Evolutionary conservation across 2,113 vertebrate genomes (phyloP).

Genomic region (Alligator sinensis): DNA sequence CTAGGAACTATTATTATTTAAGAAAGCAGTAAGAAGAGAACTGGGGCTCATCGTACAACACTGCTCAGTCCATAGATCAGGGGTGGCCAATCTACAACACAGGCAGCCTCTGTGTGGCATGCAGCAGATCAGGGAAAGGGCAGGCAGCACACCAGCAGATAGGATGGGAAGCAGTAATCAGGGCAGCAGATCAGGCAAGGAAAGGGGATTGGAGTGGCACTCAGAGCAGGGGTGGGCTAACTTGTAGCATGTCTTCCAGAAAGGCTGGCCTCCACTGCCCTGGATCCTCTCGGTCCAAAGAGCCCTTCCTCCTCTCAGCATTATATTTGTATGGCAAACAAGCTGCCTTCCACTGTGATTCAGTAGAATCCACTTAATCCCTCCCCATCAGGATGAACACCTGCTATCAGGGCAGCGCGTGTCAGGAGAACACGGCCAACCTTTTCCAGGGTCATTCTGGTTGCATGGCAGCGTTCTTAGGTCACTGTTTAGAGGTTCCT

Average conservation of each 20-base stretch:
- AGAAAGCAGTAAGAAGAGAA: neutral
- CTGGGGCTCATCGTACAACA: neutral
- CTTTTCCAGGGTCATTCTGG: accelerated
- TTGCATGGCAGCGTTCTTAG: slow-evolving; percentile 17
- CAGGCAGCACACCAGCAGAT: too few relatives aligned
- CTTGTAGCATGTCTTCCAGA: too few relatives aligned
- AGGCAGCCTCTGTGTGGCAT: too few relatives aligned
- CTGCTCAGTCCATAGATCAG: neutral
- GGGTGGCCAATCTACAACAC: too few relatives aligned
- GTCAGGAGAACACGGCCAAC: accelerated
- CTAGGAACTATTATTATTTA: neutral
- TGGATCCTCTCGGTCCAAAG: neutral
- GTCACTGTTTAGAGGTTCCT: slow-evolving; percentile 54
- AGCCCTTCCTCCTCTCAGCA: neutral
- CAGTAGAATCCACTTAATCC: neutral
- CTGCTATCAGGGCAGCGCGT: neutral
- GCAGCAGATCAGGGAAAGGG: too few relatives aligned
- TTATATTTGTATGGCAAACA: neutral
- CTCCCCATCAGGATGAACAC: neutral
- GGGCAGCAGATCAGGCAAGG: too few relatives aligned
- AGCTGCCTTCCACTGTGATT: accelerated
- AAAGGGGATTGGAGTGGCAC: too few relatives aligned
- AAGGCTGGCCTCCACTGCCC: too few relatives aligned
- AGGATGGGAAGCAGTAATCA: too few relatives aligned
- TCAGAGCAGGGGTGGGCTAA: too few relatives aligned